These are phyloP conservation scores for Amblyopsis hoosieri DNA, from an alignment of 2,797 vertebrate species.

Conservation along the genomic window DNA sequence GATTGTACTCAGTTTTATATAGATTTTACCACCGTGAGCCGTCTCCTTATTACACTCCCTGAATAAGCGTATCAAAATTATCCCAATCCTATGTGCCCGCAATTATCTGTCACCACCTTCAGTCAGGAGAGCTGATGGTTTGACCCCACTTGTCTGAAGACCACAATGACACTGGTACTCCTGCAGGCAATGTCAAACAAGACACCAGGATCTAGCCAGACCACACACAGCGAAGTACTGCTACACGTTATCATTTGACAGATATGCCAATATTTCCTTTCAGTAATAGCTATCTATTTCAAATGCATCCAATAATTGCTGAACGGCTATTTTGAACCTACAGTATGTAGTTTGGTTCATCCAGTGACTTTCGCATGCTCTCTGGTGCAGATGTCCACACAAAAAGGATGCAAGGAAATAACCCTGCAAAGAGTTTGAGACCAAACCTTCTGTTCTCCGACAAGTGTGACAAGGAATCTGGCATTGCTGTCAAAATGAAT, in stretches of 20 bases:
- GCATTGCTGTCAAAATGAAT: conserved; percentile 74
- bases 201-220: conserved; percentile 64
- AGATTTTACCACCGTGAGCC: conserved; percentile 21
- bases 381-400: conserved; percentile 41
- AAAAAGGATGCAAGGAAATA: conserved; percentile 23
- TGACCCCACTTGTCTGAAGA: conserved; percentile 71
- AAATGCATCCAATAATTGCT: conserved; percentile 49
- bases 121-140: conserved; percentile 62
- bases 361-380: conserved; percentile 13
- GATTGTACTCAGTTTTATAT: conserved; percentile 54
- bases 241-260: conserved; percentile 69
- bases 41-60: conserved; percentile 35
- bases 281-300: conserved; percentile 50
- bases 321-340: conserved; percentile 44
- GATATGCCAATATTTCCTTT: conserved; percentile 68
- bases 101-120: conserved; percentile 68
- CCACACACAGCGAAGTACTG: conserved; percentile 60
- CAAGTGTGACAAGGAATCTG: conserved; percentile 76
- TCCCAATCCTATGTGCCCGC: conserved; percentile 57
- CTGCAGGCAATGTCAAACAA: conserved; percentile 75
- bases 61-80: conserved; percentile 66
- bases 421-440: conserved; percentile 21
- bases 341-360: neutral
- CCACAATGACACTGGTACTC: conserved; percentile 65
- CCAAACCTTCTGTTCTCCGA: conserved; percentile 34